Evolutionary conservation across 2,113 vertebrate genomes (phyloP), one percentile per base, ranked within the genome.

Genomic region (Marcusenius ussheri): DNA sequence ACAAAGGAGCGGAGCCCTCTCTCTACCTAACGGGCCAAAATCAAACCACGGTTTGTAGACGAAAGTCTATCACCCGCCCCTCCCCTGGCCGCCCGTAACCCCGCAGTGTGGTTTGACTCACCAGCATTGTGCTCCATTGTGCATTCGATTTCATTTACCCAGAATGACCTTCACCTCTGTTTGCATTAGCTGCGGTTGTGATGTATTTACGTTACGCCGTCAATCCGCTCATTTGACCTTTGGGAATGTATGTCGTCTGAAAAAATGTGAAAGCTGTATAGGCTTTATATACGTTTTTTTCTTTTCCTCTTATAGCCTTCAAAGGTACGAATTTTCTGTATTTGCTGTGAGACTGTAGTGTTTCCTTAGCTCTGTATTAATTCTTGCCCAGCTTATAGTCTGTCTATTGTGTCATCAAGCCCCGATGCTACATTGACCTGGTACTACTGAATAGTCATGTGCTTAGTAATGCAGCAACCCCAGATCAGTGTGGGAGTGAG

Each of bases 1-100:
- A 99, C 97, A 99, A 99, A 97, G 97, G 97, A 97, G 98, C 97
- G 96, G 98, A 99, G 96, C 97, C 98, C 98, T 99, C 98, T 98
- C 98, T 98, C 98, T 99, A 98, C 98, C 97, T 99, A 96, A 98
- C 97, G 97, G 98, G 98, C 97, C 98, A 99, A 98, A 99, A 98
- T 98, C 98, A 99, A 97, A 99, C 98, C 97, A 99, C 98, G 98
- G 98, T 99, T 99, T 98, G 98, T 99, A 99, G 97, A 95, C 97
- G 93, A 96, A 96, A 96, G 91, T 98, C 97, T 97, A 97, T 98
- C 96, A 84, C 91, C 89, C 11, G 70, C 13, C 31, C 31, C 74
- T 39, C 35, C 31, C 74, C 74, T 5, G 74, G 74, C 74, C 6
- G 15, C 35, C 96, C 96, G 96, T 95, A 94, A 96, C 96, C 96